These are phyloP conservation scores for Bufo gargarizans DNA, from an alignment of 2,113 vertebrate species.

Conservation along the genomic window DNA sequence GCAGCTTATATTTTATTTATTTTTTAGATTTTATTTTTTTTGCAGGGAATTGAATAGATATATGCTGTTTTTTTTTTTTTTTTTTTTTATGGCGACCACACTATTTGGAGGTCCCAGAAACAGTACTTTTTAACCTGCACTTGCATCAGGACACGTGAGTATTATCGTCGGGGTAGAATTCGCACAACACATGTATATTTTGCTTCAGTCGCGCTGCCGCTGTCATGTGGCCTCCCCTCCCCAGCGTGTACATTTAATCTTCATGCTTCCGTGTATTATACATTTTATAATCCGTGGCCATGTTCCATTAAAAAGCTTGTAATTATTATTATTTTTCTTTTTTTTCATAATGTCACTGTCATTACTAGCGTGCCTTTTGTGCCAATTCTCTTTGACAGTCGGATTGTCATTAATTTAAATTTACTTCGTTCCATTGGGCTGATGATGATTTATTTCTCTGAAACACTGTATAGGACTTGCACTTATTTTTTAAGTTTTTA, in stretches of 20 bases:
- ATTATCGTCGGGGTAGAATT: slow-evolving; percentile 64
- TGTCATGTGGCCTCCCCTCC: slow-evolving; percentile 44
- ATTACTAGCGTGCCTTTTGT: slow-evolving; percentile 74
- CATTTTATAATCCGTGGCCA: slow-evolving; percentile 68
- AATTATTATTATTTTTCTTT: slow-evolving; percentile 61
- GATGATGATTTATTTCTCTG: slow-evolving; percentile 67
- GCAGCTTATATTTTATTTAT: background rate
- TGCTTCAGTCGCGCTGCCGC: slow-evolving; percentile 61
- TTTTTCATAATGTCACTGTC: slow-evolving; percentile 66
- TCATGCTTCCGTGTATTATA: slow-evolving; percentile 68
- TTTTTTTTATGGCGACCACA: background rate
- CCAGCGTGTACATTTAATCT: slow-evolving; percentile 68
- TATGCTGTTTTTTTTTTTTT: slow-evolving; percentile 62
- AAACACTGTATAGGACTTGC: slow-evolving; percentile 81
- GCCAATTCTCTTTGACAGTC: slow-evolving; percentile 69
- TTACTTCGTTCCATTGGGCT: slow-evolving; percentile 69
- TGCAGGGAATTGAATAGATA: slow-evolving; percentile 10
- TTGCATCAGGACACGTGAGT: slow-evolving; percentile 71
- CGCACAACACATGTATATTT: slow-evolving; percentile 70
- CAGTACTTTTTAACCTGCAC: slow-evolving; percentile 61
- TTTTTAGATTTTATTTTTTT: background rate
- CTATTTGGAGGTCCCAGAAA: background rate
- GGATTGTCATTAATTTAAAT: slow-evolving; percentile 73
- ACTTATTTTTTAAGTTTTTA: slow-evolving; percentile 72
- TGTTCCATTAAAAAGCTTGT: slow-evolving; percentile 68